Percentiles rank a stretch among this genome's conserved stretches.
These are phyloP conservation scores for Pseudonaja textilis DNA, from an alignment of 2,113 vertebrate species.

Conservation along the genomic window DNA sequence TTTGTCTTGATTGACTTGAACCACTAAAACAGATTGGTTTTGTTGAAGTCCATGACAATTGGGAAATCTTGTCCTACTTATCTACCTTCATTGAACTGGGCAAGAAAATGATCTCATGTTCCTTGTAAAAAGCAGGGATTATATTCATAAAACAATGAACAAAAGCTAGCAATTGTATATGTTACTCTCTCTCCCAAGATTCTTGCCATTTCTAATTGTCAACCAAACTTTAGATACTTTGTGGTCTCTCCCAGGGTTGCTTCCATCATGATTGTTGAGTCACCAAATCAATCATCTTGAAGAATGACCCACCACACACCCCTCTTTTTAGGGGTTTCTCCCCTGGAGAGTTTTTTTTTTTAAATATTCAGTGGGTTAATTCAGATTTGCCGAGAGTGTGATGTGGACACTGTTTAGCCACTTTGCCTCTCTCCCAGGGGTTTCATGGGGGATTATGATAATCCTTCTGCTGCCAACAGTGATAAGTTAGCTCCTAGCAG, in stretches of 20 bases:
- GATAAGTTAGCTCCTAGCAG: conserved; percentile 46
- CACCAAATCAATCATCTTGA: conserved; percentile 2
- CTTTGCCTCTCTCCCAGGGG: conserved; percentile 56
- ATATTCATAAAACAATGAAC: neutral
- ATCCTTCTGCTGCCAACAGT: conserved; percentile 53
- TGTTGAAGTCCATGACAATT: neutral
- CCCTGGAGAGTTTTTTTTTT: conserved; percentile 22
- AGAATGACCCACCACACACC: neutral
- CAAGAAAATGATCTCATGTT: neutral
- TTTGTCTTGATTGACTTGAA: no score
- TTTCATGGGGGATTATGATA: conserved; percentile 58
- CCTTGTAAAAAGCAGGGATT: neutral
- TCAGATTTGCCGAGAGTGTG: conserved; percentile 34
- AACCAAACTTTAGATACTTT: neutral
- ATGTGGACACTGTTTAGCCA: conserved; percentile 43
- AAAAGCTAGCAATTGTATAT: neutral
- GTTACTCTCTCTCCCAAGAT: neutral
- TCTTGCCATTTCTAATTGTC: neutral
- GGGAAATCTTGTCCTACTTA: neutral
- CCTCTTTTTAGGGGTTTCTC: neutral
- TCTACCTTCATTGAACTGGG: neutral
- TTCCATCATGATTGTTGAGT: neutral
- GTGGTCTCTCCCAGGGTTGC: neutral
- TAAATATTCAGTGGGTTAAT: conserved; percentile 14
- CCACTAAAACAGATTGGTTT: neutral